Evolutionary conservation across 2,113 vertebrate species (phyloP).

Genomic region (Noctilio leporinus): DNA sequence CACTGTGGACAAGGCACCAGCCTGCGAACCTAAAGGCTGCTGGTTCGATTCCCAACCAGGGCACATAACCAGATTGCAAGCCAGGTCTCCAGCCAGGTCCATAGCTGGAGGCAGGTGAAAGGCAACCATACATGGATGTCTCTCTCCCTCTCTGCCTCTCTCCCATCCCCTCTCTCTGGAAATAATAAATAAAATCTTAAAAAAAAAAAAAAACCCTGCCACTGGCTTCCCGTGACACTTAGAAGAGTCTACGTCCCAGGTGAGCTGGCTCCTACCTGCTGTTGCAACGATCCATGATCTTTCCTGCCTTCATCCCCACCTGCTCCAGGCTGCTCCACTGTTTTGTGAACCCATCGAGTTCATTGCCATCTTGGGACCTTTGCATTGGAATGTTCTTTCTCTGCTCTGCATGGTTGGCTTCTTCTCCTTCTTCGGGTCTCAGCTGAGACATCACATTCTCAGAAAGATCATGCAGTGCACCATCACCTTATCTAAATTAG

Average conservation of each 20-base stretch:
- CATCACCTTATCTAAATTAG: not conserved
- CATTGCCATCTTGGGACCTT: not conserved
- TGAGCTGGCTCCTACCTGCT: not conserved
- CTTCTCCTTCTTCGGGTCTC: not conserved
- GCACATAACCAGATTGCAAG: no score
- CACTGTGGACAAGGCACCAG: no score
- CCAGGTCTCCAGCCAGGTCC: no score
- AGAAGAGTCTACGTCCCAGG: not conserved
- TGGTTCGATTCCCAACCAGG: no score
- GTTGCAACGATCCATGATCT: not conserved
- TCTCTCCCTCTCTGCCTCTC: no score
- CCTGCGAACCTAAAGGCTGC: no score
- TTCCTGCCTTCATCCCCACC: not conserved
- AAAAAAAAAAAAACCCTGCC: not conserved
- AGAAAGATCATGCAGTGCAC: not conserved
- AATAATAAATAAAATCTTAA: no score
- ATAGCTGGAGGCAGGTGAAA: no score
- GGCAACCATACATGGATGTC: no score
- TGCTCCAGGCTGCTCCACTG: not conserved
- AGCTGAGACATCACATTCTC: not conserved
- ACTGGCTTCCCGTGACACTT: not conserved
- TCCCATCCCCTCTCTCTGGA: no score
- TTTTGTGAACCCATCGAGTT: not conserved
- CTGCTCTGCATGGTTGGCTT: not conserved
- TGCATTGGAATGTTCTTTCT: not conserved